Base-by-base conservation (phyloP, 2,888 invertebrate species). In the Muschampia plurimacula region DNA sequence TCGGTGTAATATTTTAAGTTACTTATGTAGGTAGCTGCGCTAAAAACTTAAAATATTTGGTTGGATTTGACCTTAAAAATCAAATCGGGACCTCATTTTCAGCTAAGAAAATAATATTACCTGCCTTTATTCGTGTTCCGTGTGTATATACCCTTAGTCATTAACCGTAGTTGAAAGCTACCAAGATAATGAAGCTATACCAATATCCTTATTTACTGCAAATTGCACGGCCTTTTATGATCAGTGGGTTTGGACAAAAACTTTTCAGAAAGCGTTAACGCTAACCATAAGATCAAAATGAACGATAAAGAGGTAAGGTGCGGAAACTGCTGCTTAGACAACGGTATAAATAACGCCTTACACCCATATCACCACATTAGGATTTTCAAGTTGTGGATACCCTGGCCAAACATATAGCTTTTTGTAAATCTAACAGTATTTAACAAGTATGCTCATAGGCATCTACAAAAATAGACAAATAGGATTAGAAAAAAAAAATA, bases 121-220 rank as follows among this genome's bases (percentile, higher is more conserved):
- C 41, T 8, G 13, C 2, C 32, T 62, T 41, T 15, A n/a, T 52
- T 55, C 39, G 6, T 13, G 39, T 13, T 32, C 5, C 28, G 13
- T 68, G 60, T 62, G 49, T 60, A 49, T 10, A 49, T 28, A 15
- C 46, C 76, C 77, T 82, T 81, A 82, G 81, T 83, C 83, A 84
- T 85, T 84, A 86, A 82, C 79, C 81, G 86, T 84, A 86, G 84
- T 84, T 84, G 83, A 22, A 10, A 15, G 81, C 78, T 74, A 77
- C 77, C 77, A 82, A 86, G 87, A 90, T 92, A 92, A 93, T 91
- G 90, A 89, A 87, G 88, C 88, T 89, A 86, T 88, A 88, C 91
- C 92, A 89, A 93, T 92, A 91, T 89, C 91, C 93, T 91, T 93
- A 92, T 93, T 93, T 93, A 93, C 91, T 92, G 92, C 92, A 92